These are phyloP conservation scores for Gulo gulo DNA, from an alignment of 2,113 vertebrate genomes.

Conservation along the genomic window DNA sequence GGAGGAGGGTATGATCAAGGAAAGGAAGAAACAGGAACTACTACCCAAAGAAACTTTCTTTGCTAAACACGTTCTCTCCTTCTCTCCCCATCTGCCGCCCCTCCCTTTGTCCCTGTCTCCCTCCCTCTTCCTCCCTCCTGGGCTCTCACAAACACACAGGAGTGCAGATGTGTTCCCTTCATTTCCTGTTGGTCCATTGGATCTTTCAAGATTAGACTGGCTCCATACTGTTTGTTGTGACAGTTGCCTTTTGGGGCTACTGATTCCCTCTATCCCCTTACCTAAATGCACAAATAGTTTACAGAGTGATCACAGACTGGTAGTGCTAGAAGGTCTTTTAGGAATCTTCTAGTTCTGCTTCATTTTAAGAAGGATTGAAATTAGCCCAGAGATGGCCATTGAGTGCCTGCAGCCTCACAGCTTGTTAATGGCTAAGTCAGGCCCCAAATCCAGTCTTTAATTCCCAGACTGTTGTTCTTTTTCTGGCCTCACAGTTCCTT, in stretches of 20 bases:
- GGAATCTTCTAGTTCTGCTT: background rate
- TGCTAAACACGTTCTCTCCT: background rate
- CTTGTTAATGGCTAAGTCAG: background rate
- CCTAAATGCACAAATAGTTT: background rate
- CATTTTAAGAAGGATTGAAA: background rate
- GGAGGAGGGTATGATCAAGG: background rate
- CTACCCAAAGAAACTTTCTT: background rate
- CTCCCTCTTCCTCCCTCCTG: background rate
- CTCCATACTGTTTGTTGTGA: background rate
- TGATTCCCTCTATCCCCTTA: background rate
- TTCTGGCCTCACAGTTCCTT: background rate
- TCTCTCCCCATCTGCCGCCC: background rate
- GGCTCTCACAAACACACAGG: background rate
- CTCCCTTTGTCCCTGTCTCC: background rate
- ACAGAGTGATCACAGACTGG: background rate
- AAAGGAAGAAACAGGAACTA: background rate
- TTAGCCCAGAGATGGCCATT: background rate
- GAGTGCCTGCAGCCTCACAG: background rate
- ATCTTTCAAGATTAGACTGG: background rate
- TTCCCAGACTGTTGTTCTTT: background rate
- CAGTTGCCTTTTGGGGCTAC: background rate
- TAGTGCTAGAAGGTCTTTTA: background rate
- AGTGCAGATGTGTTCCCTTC: background rate
- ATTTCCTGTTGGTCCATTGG: background rate
- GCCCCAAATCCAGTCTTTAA: background rate